Evolutionary conservation across 2,797 vertebrate genomes (phyloP).

Genomic region (Danio jaintianensis): DNA sequence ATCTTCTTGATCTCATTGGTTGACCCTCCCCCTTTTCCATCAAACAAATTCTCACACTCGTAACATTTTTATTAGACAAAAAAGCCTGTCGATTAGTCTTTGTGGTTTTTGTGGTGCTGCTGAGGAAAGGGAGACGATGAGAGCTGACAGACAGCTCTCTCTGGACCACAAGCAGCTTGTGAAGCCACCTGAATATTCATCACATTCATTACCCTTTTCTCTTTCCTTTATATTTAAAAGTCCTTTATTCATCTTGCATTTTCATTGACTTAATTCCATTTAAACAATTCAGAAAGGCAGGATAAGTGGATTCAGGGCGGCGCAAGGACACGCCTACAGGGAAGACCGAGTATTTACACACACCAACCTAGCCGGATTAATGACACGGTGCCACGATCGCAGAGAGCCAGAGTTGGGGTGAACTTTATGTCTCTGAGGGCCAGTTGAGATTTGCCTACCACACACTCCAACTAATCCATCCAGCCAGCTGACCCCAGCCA

Average conservation of each 20-base stretch:
- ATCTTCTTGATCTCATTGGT: neutral
- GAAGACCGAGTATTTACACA: slow-evolving; percentile 58
- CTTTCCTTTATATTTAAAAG: no score
- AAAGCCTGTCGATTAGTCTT: slow-evolving; percentile 9
- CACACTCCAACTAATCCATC: slow-evolving; percentile 23
- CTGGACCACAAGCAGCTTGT: slow-evolving; percentile 61
- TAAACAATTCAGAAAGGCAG: slow-evolving; percentile 67
- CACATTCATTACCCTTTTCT: slow-evolving; percentile 60
- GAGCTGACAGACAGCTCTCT: slow-evolving; percentile 72
- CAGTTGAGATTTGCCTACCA: slow-evolving; percentile 36
- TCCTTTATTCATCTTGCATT: slow-evolving; percentile 66
- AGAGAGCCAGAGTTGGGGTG: slow-evolving; percentile 16
- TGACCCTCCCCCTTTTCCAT: neutral
- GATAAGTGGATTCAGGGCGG: slow-evolving; percentile 58
- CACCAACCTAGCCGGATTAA: slow-evolving; percentile 61
- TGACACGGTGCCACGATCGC: slow-evolving; percentile 55
- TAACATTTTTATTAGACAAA: slow-evolving; percentile 21
- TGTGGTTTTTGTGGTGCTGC: slow-evolving; percentile 54
- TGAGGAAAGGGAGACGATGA: slow-evolving; percentile 56
- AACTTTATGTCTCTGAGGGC: slow-evolving; percentile 22
- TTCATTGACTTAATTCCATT: slow-evolving; percentile 75
- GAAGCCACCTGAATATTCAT: slow-evolving; percentile 79
- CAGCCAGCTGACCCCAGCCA: slow-evolving; percentile 37
- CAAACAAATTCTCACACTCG: neutral
- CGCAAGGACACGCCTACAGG: slow-evolving; percentile 55